Evolutionary conservation across 2,113 vertebrate species (phyloP), one percentile per base, ranked within the genome.

Genomic region (Carettochelys insculpta): DNA sequence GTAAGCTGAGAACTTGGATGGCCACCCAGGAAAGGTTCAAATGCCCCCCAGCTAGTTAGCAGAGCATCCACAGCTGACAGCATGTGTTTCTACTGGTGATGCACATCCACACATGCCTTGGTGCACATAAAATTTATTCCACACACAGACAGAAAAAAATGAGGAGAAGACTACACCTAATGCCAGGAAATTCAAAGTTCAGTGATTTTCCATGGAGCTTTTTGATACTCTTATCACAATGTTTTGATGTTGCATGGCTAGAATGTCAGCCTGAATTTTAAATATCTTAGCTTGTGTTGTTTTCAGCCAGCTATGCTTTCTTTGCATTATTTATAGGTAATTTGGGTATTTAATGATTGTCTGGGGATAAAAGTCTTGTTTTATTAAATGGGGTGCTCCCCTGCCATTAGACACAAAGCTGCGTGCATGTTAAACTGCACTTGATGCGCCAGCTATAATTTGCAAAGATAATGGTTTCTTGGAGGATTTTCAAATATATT

Each of bases 271-370:
- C 16, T 52, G 43, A 91, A 2, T 31, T 71, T 65, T 85, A 51
- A 47, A 94, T 76, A 19, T 81, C 38, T 86, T 78, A 87, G 88
- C 29, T 95, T 94, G 88, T 52, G 53, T 94, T 85, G 79, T 47
- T 38, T 87, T 88, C 75, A 86, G n/a, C 83, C 87, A 91, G 9
- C 54, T 71, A 53, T 79, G 79, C 85, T 96, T 96, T 87, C 81
- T 95, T 90, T 92, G 65, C 38, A 92, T 88, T 94, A 83, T 86
- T 93, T 89, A 65, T 94, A 90, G 47, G 87, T 48, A 34, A 45
- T 94, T 95, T 95, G 88, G 82, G 86, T 92, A 89, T 80, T 94
- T 95, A 92, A 89, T 92, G 76, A 77, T 93, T 89, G 54, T 90
- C 47, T 8, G 82, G 86, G 75, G 77, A 86, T 93, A 85, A 77